phyloP scores from a whole-genome alignment of 2,888 invertebrate genomes.

The Elegia similella region DNA sequence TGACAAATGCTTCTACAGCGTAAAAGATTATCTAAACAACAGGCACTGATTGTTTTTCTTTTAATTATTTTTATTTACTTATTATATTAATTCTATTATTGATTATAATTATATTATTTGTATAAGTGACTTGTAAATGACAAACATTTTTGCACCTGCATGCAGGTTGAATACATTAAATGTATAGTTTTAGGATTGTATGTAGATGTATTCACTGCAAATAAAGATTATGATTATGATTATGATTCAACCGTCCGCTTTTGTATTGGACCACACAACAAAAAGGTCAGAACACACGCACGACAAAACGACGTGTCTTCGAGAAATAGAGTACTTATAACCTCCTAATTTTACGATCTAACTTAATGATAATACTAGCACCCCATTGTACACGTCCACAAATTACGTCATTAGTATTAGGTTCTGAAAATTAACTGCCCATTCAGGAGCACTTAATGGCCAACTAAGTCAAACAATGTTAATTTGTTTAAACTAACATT shows the following conservation, averaged over 20 bases:
- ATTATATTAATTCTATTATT: no score
- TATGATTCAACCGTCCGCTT: background rate
- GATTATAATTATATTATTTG: no score
- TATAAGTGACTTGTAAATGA: no score
- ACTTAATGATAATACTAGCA: background rate
- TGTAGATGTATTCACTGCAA: no score
- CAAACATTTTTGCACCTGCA: no score
- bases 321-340: slow-evolving; percentile 61
- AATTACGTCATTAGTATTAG: slow-evolving; percentile 7
- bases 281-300: slow-evolving; percentile 24
- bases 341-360: slow-evolving; percentile 21
- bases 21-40: no score
- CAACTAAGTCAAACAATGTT: slow-evolving; percentile 9
- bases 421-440: slow-evolving; percentile 9
- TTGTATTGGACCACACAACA: slow-evolving; percentile 16
- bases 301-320: slow-evolving; percentile 55
- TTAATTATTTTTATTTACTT: no score
- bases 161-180: no score
- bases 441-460: background rate
- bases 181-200: no score
- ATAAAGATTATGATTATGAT: no score
- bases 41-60: no score
- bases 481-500: background rate
- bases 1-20: no score
- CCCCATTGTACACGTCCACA: slow-evolving; percentile 8